These are phyloP conservation scores for Trichosurus vulpecula DNA, from an alignment of 2,797 vertebrate genomes.

Conservation along the genomic window DNA sequence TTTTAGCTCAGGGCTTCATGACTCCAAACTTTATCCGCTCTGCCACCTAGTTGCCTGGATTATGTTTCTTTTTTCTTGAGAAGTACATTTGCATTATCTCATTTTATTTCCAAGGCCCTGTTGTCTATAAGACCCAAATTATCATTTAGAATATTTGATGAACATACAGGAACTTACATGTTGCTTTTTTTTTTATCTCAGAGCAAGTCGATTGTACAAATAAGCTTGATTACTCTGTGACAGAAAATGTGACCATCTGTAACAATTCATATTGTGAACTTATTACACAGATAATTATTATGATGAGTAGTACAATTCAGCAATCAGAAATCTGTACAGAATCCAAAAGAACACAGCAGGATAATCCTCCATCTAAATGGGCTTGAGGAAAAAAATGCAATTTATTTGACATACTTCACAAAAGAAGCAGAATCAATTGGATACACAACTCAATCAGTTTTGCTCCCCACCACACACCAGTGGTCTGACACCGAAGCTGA, in stretches of 20 bases:
- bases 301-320: conserved; percentile 74
- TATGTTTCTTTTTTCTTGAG: conserved; percentile 52
- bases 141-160: conserved; percentile 64
- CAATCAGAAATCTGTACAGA: conserved; percentile 68
- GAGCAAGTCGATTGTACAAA: conserved; percentile 71
- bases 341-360: conserved; percentile 70
- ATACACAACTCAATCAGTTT: conserved; percentile 63
- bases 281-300: conserved; percentile 76
- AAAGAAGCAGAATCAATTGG: conserved; percentile 67
- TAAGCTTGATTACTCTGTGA: conserved; percentile 77
- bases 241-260: conserved; percentile 72
- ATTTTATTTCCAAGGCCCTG: conserved; percentile 55
- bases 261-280: conserved; percentile 76
- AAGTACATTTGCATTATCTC: conserved; percentile 55
- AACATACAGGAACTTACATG: conserved; percentile 65
- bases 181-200: conserved; percentile 72
- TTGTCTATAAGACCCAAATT: conserved; percentile 59
- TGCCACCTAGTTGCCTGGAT: neutral
- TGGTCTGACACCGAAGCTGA: neutral
- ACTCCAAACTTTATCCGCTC: neutral
- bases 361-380: conserved; percentile 70
- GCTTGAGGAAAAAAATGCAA: conserved; percentile 69
- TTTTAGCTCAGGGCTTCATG: neutral
- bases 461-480: conserved; percentile 46
- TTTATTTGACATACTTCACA: conserved; percentile 63